Base-by-base conservation (phyloP, 2,888 invertebrate species). In the Eurytoma adleriae region DNA sequence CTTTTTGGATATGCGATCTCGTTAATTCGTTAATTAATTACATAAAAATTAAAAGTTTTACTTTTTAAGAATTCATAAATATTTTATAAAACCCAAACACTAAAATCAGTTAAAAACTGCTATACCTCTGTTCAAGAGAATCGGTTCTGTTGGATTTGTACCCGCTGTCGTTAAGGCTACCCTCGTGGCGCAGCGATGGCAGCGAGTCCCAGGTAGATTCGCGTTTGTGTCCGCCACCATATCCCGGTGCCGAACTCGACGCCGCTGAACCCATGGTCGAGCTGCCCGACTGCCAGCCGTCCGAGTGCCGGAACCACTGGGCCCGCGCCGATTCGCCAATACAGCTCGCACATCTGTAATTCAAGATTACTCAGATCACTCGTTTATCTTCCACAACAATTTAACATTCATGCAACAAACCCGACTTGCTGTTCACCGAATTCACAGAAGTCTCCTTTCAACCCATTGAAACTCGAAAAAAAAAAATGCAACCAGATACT, bases 231-330 rank as follows among this genome's bases (percentile, higher is more conserved):
- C 87, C 88, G n/a, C 85, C 90, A 18, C 85, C 90, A 72, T 90
- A 89, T 24, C 87, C 85, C 10, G 88, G 88, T 78, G 89, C 88
- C 54, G 90, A 88, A 81, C 90, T 91, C 66, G 91, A 91, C 54
- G 91, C 90, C 24, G 92, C 93, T 50, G 94, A 94, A 83, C 94
- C 94, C 85, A 94, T 92, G 66, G 94, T 94, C 67, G 95, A 94
- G 86, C 94, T 95, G 81, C 95, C 95, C 59, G 95, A 95, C 83
- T 95, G 94, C 96, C 96, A 96, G 67, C 96, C 96, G 88, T 96
- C 96, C 59, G 96, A 96, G 91, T 96, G 96, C 18, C 96, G 94
- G 92, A 96, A 97, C 96, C 96, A 96, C 86, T 96, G 96, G 82
- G 96, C 96, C 48, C 96, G 94, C 82, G 96, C 96, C 30, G 96